Percentiles rank a stretch among this genome's conserved stretches.
Evolutionary conservation across 2,888 invertebrate species (phyloP).

Genomic region (Brachycybe producta): DNA sequence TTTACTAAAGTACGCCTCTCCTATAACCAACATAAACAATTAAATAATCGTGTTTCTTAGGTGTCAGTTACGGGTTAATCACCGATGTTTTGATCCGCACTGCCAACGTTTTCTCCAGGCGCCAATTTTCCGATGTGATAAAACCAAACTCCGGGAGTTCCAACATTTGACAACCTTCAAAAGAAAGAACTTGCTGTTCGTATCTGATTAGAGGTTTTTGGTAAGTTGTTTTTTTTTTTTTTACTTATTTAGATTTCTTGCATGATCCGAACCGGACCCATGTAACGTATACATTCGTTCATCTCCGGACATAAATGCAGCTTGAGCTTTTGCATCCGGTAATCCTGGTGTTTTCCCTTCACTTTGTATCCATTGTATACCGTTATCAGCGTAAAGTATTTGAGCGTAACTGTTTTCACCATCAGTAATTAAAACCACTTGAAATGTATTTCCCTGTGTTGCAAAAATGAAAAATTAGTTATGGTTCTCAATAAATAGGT

Average conservation of each 20-base stretch:
- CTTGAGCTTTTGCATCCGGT: slow-evolving; percentile 84
- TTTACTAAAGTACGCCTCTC: slow-evolving; percentile 37
- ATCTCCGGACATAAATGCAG: slow-evolving; percentile 76
- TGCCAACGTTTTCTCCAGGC: slow-evolving; percentile 47
- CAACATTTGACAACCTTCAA: slow-evolving; percentile 71
- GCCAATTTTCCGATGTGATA: slow-evolving; percentile 65
- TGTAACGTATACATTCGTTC: slow-evolving; percentile 59
- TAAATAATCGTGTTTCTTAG: not conserved
- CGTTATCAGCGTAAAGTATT: slow-evolving; percentile 71
- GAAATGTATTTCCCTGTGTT: slow-evolving; percentile 65
- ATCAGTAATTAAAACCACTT: slow-evolving; percentile 59
- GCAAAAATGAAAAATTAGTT: slow-evolving; percentile 5
- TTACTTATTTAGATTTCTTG: slow-evolving; percentile 53
- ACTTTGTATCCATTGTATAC: slow-evolving; percentile 84
- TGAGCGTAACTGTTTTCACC: slow-evolving; percentile 70
- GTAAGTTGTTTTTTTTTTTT: too few species aligned
- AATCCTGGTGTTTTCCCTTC: slow-evolving; percentile 53
- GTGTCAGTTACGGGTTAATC: too few species aligned
- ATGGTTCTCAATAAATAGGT: too few species aligned
- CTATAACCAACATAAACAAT: not conserved
- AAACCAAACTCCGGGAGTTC: slow-evolving; percentile 71
- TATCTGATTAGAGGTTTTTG: too few species aligned
- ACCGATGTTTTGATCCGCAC: slow-evolving; percentile 44
- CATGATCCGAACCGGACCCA: slow-evolving; percentile 84
- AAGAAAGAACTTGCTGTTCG: slow-evolving; percentile 11